These are phyloP conservation scores for Dendroctonus valens DNA, from an alignment of 1,140 invertebrate genomes.

Conservation along the genomic window DNA sequence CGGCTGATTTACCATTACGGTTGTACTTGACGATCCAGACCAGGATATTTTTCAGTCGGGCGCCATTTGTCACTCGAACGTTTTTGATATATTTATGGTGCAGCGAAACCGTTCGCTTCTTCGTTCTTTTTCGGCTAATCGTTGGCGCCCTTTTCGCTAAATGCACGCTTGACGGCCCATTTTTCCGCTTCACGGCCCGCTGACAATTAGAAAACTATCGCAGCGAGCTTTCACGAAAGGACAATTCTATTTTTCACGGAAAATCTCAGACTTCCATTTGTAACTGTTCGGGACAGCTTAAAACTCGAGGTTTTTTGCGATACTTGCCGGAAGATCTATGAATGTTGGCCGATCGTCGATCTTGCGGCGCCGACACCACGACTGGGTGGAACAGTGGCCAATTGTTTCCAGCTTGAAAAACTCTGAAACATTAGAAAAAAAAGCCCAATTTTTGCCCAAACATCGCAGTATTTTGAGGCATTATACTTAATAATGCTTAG, in stretches of 20 bases:
- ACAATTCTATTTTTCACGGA: slow-evolving; percentile 35
- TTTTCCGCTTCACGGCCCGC: slow-evolving; percentile 31
- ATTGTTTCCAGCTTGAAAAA: too few relatives aligned
- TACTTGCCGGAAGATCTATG: slow-evolving; percentile 14
- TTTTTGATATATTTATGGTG: slow-evolving; percentile 49
- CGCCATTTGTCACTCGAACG: slow-evolving; percentile 47
- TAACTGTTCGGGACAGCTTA: slow-evolving; percentile 27
- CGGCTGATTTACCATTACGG: too few relatives aligned
- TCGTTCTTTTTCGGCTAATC: slow-evolving; percentile 37
- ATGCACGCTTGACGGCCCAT: slow-evolving; percentile 32
- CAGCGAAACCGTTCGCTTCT: slow-evolving; percentile 43
- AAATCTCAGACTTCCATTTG: slow-evolving; percentile 28
- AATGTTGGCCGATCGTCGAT: slow-evolving; percentile 18
- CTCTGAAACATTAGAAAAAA: too few relatives aligned
- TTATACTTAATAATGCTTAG: too few relatives aligned
- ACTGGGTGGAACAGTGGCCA: too few relatives aligned
- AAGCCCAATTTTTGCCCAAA: too few relatives aligned
- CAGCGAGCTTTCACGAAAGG: slow-evolving; percentile 17
- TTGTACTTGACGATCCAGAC: too few relatives aligned
- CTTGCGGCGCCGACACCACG: too few relatives aligned
- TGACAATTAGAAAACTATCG: slow-evolving; percentile 34
- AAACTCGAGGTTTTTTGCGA: slow-evolving; percentile 1
- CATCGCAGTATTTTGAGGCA: too few relatives aligned
- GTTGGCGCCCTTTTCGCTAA: slow-evolving; percentile 32
- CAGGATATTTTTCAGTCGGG: too few relatives aligned